phyloP scores from a whole-genome alignment of 2,797 vertebrate genomes.

The Remorina albescens region DNA sequence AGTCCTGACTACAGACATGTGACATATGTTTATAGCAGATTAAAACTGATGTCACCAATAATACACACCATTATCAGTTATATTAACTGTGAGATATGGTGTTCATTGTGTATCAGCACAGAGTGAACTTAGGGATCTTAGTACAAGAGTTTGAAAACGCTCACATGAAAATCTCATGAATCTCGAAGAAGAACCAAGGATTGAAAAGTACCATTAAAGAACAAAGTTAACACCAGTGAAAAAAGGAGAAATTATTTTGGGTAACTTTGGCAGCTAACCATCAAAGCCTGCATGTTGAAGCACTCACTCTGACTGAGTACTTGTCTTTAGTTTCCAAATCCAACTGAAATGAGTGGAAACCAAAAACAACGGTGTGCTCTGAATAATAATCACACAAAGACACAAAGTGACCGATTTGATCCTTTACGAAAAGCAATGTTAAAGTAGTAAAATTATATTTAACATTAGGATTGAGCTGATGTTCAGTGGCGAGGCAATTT shows the following conservation, averaged over 20 bases:
- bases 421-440: neutral
- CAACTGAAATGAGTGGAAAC: slow-evolving; percentile 10
- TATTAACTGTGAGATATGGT: slow-evolving; percentile 23
- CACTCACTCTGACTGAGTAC: slow-evolving; percentile 40
- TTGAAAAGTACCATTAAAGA: slow-evolving; percentile 27
- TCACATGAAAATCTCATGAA: neutral
- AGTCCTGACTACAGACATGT: slow-evolving; percentile 11
- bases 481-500: too few species aligned
- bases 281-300: slow-evolving; percentile 4
- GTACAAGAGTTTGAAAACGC: slow-evolving; percentile 37
- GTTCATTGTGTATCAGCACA: slow-evolving; percentile 49
- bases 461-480: too few species aligned
- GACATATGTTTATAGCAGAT: slow-evolving; percentile 46
- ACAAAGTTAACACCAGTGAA: slow-evolving; percentile 42
- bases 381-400: slow-evolving; percentile 15
- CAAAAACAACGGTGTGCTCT: slow-evolving; percentile 5
- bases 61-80: slow-evolving; percentile 1
- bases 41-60: slow-evolving; percentile 26
- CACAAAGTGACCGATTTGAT: neutral
- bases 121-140: slow-evolving; percentile 21
- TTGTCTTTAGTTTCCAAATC: slow-evolving; percentile 9
- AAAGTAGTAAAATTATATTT: neutral
- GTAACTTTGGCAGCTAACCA: slow-evolving; percentile 6
- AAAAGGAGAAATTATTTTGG: slow-evolving; percentile 33
- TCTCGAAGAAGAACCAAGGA: slow-evolving; percentile 24